Percentiles rank a stretch among this genome's conserved stretches.
phyloP scores from a whole-genome alignment of 23 tunicate genomes.

The Ascidia mentula region DNA sequence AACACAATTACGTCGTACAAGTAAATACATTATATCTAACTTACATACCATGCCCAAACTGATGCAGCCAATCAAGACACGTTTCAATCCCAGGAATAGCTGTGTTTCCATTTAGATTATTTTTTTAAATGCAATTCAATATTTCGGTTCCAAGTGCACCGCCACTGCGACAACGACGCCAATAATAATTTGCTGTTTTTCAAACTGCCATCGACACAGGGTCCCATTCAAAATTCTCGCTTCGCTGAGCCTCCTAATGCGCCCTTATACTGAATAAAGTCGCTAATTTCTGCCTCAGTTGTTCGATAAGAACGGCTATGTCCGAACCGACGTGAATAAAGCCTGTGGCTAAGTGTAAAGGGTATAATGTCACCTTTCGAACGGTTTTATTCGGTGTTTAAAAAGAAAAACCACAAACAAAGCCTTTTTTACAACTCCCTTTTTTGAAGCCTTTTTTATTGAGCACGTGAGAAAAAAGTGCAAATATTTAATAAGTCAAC shows the following conservation, averaged over 20 bases:
- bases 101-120: background rate
- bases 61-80: background rate
- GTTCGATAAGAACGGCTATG: background rate
- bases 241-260: background rate
- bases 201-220: background rate
- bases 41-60: background rate
- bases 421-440: too few relatives aligned
- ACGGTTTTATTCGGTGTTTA: too few relatives aligned
- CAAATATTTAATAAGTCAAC: too few relatives aligned
- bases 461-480: too few relatives aligned
- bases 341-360: too few relatives aligned
- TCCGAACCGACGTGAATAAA: background rate
- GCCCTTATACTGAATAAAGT: background rate
- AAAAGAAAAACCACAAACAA: too few relatives aligned
- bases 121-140: background rate
- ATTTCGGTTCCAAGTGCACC: background rate
- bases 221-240: background rate
- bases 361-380: too few relatives aligned
- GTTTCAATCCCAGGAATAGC: background rate
- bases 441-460: too few relatives aligned
- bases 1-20: background rate
- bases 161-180: background rate
- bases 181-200: background rate
- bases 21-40: background rate
- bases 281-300: background rate